These are phyloP conservation scores for Pygocentrus nattereri DNA, from an alignment of 2,797 vertebrate genomes.

Conservation along the genomic window DNA sequence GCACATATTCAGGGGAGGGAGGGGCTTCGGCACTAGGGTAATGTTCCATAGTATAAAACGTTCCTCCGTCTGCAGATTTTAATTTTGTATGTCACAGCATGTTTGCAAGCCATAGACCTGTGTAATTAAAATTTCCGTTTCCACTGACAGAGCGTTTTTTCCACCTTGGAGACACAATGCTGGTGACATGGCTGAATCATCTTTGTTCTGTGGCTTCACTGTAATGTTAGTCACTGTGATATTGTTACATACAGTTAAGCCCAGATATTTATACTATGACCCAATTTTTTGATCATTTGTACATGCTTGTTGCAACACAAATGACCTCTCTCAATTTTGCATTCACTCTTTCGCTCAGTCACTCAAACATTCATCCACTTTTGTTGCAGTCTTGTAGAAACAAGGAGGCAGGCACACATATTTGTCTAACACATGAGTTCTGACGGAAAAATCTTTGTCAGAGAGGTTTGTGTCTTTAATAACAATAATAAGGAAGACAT, in stretches of 20 bases:
- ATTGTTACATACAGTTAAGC: neutral
- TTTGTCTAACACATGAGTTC: neutral
- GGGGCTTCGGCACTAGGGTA: conserved; percentile 59
- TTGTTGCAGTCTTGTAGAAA: neutral
- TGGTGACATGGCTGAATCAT: conserved; percentile 1
- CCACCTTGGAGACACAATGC: conserved; percentile 1
- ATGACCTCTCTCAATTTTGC: neutral
- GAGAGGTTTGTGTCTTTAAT: conserved; percentile 2
- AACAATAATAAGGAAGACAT: conserved; percentile 66
- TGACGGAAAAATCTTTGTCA: neutral
- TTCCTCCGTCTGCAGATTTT: conserved; percentile 11
- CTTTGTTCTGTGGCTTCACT: neutral
- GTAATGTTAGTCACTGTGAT: neutral
- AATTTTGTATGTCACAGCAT: conserved; percentile 16
- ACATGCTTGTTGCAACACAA: neutral
- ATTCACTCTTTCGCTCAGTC: neutral
- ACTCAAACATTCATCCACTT: neutral
- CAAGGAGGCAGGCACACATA: neutral
- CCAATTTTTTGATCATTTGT: neutral
- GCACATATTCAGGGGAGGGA: conserved; percentile 43
- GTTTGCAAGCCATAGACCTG: conserved; percentile 11
- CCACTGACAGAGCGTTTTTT: conserved; percentile 15
- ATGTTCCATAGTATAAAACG: conserved; percentile 31
- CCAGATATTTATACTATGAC: neutral
- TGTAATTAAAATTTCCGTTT: conserved; percentile 32